Percentiles rank a stretch among this genome's conserved stretches.
Evolutionary conservation across 2,113 vertebrate genomes (phyloP).

Genomic region (Murina feae): DNA sequence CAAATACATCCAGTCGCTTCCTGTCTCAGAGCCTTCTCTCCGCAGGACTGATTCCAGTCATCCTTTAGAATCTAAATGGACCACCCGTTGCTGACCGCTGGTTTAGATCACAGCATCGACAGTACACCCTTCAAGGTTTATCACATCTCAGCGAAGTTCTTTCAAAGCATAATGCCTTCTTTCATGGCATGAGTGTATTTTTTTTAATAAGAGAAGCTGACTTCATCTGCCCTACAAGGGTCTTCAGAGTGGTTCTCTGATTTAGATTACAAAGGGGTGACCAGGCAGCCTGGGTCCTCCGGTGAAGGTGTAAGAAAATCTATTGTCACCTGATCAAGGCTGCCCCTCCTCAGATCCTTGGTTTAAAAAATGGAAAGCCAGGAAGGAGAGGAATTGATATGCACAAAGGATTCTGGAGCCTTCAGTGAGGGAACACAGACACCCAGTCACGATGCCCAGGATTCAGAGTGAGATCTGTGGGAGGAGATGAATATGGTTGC

Average conservation of each 20-base stretch:
- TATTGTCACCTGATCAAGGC: not conserved
- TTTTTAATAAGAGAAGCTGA: not conserved
- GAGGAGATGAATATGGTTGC: not conserved
- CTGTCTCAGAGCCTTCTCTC: not conserved
- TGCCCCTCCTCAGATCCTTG: not conserved
- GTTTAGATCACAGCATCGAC: not conserved
- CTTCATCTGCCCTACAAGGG: not conserved
- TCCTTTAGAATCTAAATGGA: too few relatives aligned
- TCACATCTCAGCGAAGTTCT: not conserved
- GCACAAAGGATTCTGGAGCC: not conserved
- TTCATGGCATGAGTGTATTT: not conserved
- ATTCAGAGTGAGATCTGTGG: not conserved
- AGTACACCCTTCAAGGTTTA: not conserved
- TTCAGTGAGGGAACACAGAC: not conserved
- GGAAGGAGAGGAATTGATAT: not conserved
- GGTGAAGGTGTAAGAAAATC: not conserved
- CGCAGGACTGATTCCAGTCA: not conserved
- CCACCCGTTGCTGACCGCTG: too few relatives aligned
- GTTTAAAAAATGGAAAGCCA: constrained; percentile 21
- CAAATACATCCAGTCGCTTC: not conserved
- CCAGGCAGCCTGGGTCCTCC: not conserved
- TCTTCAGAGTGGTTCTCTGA: not conserved
- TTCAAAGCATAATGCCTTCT: not conserved
- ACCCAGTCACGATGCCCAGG: not conserved
- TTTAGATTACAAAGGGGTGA: not conserved